A percentile compares a stretch with the other conserved stretches of the same genome.
Conservation (phyloP, 2,888 invertebrate genomes). For the Lordiphosa fenestrarum region DNA sequence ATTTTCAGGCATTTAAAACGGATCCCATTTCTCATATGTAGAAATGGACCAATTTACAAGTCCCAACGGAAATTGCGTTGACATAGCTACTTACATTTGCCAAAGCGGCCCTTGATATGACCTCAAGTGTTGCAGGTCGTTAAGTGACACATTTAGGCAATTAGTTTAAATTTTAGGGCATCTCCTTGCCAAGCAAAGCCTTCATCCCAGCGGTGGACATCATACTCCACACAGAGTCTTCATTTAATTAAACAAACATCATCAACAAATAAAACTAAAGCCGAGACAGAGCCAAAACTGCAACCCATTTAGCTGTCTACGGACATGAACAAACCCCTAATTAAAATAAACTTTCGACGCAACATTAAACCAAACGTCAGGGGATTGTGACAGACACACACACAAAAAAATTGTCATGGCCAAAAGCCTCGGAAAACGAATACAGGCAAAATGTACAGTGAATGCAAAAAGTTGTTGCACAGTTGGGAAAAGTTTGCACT, state of each 20-base stretch:
- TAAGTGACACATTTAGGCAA: too few species aligned
- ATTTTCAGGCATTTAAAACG: too few species aligned
- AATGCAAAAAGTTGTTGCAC: constrained; percentile 42
- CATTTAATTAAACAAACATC: constrained; percentile 39
- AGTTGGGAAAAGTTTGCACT: constrained; percentile 13
- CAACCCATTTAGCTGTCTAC: constrained; percentile 19
- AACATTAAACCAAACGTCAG: constrained; percentile 40
- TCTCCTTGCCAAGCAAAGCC: constrained; percentile 20
- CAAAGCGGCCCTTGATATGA: too few species aligned
- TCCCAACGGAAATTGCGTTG: too few species aligned
- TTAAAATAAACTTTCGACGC: constrained; percentile 59
- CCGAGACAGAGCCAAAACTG: not conserved
- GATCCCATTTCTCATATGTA: too few species aligned
- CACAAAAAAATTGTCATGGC: constrained; percentile 28
- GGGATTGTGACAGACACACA: constrained; percentile 28
- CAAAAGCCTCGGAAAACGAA: too few species aligned
- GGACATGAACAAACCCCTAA: constrained; percentile 34
- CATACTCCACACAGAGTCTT: constrained; percentile 23
- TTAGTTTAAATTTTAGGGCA: constrained; percentile 5
- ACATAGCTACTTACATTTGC: too few species aligned
- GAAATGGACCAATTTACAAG: too few species aligned
- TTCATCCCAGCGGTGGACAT: constrained; percentile 9
- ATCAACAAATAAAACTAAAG: constrained; percentile 5
- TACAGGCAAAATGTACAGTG: constrained; percentile 21
- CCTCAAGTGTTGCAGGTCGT: too few species aligned